Conservation (phyloP, 2,888 invertebrate species). For the Xestia xanthographa region DNA sequence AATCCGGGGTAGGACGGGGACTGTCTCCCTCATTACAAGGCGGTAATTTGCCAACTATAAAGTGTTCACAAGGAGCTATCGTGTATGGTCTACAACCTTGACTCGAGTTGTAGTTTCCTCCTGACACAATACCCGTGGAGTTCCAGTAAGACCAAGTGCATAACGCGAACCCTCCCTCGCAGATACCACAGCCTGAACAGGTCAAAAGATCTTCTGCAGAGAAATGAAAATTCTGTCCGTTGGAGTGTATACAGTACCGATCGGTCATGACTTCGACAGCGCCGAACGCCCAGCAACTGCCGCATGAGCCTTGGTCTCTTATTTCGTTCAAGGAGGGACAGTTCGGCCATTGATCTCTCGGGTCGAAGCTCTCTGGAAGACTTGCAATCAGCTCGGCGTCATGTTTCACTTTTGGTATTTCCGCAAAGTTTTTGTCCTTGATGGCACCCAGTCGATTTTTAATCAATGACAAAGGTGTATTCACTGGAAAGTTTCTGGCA, state of each 20-base stretch:
- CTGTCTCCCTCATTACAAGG: not conserved
- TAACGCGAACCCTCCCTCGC: accelerated
- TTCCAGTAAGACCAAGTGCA: constrained; percentile 11
- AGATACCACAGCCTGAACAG: not conserved
- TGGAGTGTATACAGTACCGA: constrained; percentile 23
- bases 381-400: constrained; percentile 10
- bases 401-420: constrained; percentile 1
- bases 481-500: constrained; percentile 12
- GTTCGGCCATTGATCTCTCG: constrained; percentile 18
- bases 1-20: not conserved
- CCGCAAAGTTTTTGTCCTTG: not conserved
- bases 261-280: constrained; percentile 21
- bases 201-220: constrained; percentile 11
- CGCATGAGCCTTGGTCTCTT: constrained; percentile 18
- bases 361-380: constrained; percentile 30
- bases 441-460: constrained; percentile 6
- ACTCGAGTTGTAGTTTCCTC: not conserved
- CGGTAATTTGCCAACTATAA: not conserved
- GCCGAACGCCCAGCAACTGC: constrained; percentile 13
- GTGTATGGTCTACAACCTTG: constrained; percentile 23
- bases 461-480: constrained; percentile 8
- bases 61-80: not conserved
- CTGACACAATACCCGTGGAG: constrained; percentile 12
- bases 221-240: constrained; percentile 21
- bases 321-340: constrained; percentile 25